Conservation (phyloP, 2,888 invertebrate species). For the Rutpela maculata region DNA sequence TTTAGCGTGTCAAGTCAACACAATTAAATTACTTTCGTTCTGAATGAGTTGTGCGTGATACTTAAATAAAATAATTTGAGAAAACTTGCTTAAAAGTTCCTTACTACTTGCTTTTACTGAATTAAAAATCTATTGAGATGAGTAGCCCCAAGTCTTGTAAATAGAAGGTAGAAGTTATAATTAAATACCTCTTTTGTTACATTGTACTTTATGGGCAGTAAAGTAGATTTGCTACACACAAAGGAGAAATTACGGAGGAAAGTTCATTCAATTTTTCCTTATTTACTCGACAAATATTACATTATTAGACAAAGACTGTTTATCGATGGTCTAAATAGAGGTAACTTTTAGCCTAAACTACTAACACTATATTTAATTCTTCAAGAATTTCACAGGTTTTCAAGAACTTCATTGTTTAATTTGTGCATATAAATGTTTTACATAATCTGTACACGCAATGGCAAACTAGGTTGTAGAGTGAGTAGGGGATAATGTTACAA, state of each 20-base stretch:
- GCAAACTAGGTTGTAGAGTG: too few relatives aligned
- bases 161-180: slow-evolving; percentile 14
- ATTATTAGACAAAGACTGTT: neutral
- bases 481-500: too few relatives aligned
- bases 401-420: too few relatives aligned
- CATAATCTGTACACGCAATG: too few relatives aligned
- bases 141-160: neutral
- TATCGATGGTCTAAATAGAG: neutral
- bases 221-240: slow-evolving; percentile 12
- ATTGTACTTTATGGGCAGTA: slow-evolving; percentile 24
- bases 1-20: too few relatives aligned
- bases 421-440: too few relatives aligned
- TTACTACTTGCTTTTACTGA: neutral
- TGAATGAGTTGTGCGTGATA: too few relatives aligned
- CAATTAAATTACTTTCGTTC: too few relatives aligned
- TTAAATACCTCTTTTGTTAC: slow-evolving; percentile 30
- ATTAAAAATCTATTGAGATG: neutral
- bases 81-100: too few relatives aligned
- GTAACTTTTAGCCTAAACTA: too few relatives aligned
- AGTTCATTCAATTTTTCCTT: neutral
- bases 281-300: neutral
- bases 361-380: too few relatives aligned
- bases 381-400: too few relatives aligned
- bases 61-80: neutral
- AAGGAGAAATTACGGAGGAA: neutral